These are phyloP conservation scores for Phalera bucephala DNA, from an alignment of 2,888 invertebrate species.

Conservation along the genomic window DNA sequence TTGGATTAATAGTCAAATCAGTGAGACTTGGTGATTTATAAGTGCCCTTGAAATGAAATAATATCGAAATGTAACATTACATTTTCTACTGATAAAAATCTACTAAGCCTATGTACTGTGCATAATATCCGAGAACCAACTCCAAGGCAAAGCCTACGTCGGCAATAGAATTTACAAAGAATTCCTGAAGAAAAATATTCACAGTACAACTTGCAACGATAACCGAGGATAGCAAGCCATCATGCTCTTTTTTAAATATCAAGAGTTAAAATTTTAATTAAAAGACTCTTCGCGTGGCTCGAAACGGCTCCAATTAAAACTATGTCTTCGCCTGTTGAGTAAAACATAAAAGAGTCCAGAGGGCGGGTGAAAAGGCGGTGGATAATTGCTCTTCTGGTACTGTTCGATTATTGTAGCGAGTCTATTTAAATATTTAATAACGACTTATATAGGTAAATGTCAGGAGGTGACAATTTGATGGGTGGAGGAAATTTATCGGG, in stretches of 20 bases:
- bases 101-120: no score
- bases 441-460: slow-evolving; percentile 4
- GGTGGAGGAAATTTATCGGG: no score
- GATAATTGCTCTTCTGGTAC: slow-evolving; percentile 59
- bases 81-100: no score
- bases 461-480: not conserved
- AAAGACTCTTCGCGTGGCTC: slow-evolving; percentile 66
- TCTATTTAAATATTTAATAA: slow-evolving; percentile 50
- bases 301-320: slow-evolving; percentile 77
- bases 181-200: slow-evolving; percentile 21
- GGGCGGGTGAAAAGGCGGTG: slow-evolving; percentile 54
- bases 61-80: no score
- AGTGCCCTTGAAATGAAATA: no score
- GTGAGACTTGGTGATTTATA: no score
- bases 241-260: slow-evolving; percentile 60
- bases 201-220: slow-evolving; percentile 43
- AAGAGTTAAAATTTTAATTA: slow-evolving; percentile 73
- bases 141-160: no score
- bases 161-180: not conserved
- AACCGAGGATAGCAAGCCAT: slow-evolving; percentile 42
- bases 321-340: slow-evolving; percentile 64
- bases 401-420: slow-evolving; percentile 58
- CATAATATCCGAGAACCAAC: no score
- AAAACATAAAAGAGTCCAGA: slow-evolving; percentile 65
- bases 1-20: no score